Conservation (phyloP, 2,888 invertebrate genomes). For the Xestia sexstrigata region DNA sequence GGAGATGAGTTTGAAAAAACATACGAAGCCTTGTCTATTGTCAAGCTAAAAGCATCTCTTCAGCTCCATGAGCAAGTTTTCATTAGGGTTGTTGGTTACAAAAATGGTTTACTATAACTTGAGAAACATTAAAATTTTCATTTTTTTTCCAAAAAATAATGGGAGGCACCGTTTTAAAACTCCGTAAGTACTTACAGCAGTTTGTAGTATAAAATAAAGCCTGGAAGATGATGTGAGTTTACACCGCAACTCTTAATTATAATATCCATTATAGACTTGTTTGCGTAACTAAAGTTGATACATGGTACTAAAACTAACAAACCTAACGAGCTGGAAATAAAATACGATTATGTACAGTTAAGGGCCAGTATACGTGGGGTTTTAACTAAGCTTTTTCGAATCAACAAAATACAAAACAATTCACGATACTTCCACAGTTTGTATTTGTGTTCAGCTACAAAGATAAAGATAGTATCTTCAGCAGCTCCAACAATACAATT, state of each 20-base stretch:
- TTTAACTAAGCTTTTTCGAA: background rate
- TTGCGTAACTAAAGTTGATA: constrained; percentile 9
- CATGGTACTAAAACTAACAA: constrained; percentile 37
- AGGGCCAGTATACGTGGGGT: background rate
- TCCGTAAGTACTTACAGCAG: background rate
- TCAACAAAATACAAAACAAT: background rate
- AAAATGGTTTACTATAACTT: background rate
- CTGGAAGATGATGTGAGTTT: background rate
- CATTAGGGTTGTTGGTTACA: no score
- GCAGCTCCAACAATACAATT: no score
- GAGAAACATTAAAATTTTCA: background rate
- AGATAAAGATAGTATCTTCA: no score
- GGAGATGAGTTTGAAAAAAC: background rate
- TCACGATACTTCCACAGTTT: background rate
- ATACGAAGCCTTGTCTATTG: background rate
- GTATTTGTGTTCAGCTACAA: no score
- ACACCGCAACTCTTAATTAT: constrained; percentile 24
- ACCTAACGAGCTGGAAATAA: constrained; percentile 46
- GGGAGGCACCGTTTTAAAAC: background rate
- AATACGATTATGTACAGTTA: constrained; percentile 11
- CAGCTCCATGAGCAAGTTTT: background rate
- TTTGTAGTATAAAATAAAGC: constrained; percentile 1
- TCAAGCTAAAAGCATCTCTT: background rate
- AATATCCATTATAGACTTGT: constrained; percentile 42
- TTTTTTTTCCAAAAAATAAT: background rate